These are phyloP conservation scores for Globia sparganii DNA, from an alignment of 2,888 invertebrate species.

Conservation along the genomic window DNA sequence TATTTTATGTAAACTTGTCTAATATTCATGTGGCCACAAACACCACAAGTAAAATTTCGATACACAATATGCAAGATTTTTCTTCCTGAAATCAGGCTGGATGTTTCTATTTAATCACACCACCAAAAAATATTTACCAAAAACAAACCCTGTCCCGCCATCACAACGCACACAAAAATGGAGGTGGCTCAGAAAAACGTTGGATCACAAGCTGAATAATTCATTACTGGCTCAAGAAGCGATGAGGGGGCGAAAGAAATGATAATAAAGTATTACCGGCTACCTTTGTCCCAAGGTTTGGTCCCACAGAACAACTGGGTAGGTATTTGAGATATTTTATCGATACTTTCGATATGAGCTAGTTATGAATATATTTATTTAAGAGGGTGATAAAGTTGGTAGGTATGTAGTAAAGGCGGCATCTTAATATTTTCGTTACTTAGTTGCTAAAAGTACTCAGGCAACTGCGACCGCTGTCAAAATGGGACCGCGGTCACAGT, in stretches of 20 bases:
- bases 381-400: background rate
- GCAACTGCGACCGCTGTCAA: background rate
- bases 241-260: slow-evolving; percentile 72
- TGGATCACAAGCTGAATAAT: slow-evolving; percentile 79
- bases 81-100: background rate
- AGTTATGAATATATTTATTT: slow-evolving; percentile 47
- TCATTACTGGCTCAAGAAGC: slow-evolving; percentile 75
- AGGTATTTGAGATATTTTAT: slow-evolving; percentile 28
- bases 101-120: slow-evolving; percentile 6
- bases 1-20: background rate
- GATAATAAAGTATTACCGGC: slow-evolving; percentile 71
- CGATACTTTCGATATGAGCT: slow-evolving; percentile 37
- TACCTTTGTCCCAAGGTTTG: slow-evolving; percentile 52
- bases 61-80: background rate
- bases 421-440: background rate
- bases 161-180: slow-evolving; percentile 52
- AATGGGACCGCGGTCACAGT: too few relatives aligned
- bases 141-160: slow-evolving; percentile 11
- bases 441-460: background rate
- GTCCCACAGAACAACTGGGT: slow-evolving; percentile 57
- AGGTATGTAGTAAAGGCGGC: background rate
- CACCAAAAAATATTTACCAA: slow-evolving; percentile 8
- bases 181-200: slow-evolving; percentile 75
- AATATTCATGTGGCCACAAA: background rate
- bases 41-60: background rate